Conservation (phyloP, 1,140 invertebrate genomes). For the Aphis gossypii region DNA sequence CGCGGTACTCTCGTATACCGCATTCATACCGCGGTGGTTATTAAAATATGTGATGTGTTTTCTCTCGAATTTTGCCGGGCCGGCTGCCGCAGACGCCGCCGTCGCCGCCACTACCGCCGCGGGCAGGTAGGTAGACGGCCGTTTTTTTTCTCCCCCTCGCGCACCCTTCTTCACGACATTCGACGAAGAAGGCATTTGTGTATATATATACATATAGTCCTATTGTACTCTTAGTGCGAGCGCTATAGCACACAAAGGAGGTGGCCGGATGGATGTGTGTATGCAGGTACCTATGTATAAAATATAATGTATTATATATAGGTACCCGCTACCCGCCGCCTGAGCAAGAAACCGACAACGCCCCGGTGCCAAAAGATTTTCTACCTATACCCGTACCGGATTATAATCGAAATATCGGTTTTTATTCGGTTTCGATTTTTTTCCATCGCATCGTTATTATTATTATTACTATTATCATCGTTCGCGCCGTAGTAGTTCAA, state of each 20-base stretch:
- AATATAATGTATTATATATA: background rate
- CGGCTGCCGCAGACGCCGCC: background rate
- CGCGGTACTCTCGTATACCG: background rate
- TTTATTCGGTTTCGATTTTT: conserved; percentile 1
- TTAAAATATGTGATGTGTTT: background rate
- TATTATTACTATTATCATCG: background rate
- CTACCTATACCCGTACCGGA: background rate
- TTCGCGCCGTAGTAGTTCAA: background rate
- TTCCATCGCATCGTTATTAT: background rate
- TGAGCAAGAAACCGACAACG: background rate
- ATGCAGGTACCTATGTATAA: background rate
- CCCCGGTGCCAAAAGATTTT: conserved; percentile 11
- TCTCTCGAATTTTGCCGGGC: background rate
- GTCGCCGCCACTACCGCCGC: background rate
- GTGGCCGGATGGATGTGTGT: background rate
- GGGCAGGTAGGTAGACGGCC: conserved; percentile 7
- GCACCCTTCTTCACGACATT: background rate
- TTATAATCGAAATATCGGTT: conserved; percentile 17
- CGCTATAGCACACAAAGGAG: background rate
- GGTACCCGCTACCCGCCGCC: background rate
- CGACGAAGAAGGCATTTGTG: background rate
- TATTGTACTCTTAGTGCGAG: background rate
- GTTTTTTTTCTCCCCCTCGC: conserved; percentile 11
- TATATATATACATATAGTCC: background rate
- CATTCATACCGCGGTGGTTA: background rate